These are phyloP conservation scores for Uromys caudimaculatus DNA, from an alignment of 2,797 vertebrate species.

Conservation along the genomic window DNA sequence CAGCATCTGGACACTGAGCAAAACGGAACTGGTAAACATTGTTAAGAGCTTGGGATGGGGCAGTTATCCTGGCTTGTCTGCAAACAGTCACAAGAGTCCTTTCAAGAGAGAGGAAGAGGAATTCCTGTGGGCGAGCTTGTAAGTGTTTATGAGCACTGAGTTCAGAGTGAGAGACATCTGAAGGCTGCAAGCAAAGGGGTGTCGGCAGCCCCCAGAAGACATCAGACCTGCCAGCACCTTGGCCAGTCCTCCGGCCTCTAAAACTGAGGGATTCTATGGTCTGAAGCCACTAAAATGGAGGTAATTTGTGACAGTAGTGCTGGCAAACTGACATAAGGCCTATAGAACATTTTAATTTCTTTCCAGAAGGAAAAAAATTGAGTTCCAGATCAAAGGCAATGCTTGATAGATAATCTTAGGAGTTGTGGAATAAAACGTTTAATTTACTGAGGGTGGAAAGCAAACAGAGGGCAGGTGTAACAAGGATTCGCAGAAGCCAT, in stretches of 20 bases:
- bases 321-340: background rate
- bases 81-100: background rate
- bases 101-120: background rate
- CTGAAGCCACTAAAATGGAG: background rate
- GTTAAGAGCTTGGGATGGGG: background rate
- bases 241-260: background rate
- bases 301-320: background rate
- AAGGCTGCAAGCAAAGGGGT: background rate
- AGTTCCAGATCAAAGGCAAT: conserved; percentile 22
- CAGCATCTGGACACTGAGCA: background rate
- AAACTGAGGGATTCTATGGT: background rate
- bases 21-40: background rate
- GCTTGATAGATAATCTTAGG: background rate
- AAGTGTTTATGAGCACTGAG: background rate
- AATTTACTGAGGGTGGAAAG: background rate
- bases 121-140: background rate
- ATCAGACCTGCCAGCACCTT: background rate
- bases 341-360: conserved; percentile 29
- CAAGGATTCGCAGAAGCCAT: background rate
- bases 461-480: background rate
- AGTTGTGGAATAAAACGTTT: background rate
- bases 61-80: background rate
- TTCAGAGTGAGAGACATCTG: background rate
- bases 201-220: background rate
- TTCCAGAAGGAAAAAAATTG: conserved; percentile 20